phyloP scores from a whole-genome alignment of 2,888 invertebrate genomes.

The Drosophila nr. perissopoda region DNA sequence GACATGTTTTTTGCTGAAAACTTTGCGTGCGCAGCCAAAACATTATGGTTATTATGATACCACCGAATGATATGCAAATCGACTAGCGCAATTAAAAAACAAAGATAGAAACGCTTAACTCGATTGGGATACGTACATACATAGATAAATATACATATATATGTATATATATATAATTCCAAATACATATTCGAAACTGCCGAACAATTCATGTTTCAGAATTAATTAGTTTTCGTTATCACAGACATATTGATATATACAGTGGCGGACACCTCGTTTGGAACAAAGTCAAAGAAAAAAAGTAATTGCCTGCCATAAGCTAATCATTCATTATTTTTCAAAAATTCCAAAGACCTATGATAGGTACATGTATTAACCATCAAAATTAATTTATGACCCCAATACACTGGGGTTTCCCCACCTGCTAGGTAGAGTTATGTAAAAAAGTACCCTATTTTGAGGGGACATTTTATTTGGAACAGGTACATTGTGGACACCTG shows the following conservation, averaged over 20 bases:
- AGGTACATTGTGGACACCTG: too few relatives aligned
- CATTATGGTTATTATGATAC: conserved; percentile 32
- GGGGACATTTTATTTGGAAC: too few relatives aligned
- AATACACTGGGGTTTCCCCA: too few relatives aligned
- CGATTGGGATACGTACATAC: conserved; percentile 2
- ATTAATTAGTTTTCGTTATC: conserved; percentile 38
- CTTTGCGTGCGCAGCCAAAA: conserved; percentile 25
- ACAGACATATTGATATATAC: neutral
- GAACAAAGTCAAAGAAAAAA: too few relatives aligned
- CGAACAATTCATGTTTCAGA: neutral
- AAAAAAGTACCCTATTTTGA: too few relatives aligned
- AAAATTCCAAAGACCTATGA: too few relatives aligned
- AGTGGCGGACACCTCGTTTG: too few relatives aligned
- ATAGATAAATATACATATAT: neutral
- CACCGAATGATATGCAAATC: conserved; percentile 24
- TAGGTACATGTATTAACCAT: too few relatives aligned
- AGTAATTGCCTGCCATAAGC: too few relatives aligned
- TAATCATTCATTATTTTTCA: too few relatives aligned
- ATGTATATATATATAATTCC: neutral
- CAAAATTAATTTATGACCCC: too few relatives aligned
- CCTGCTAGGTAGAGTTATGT: too few relatives aligned
- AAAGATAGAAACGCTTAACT: conserved; percentile 4
- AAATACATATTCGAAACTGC: neutral
- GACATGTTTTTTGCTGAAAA: conserved; percentile 31
- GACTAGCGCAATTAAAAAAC: conserved; percentile 4